These are phyloP conservation scores for Zoanthus gigantus DNA, from an alignment of 92 coral and sea anemone genomes.

Conservation along the genomic window DNA sequence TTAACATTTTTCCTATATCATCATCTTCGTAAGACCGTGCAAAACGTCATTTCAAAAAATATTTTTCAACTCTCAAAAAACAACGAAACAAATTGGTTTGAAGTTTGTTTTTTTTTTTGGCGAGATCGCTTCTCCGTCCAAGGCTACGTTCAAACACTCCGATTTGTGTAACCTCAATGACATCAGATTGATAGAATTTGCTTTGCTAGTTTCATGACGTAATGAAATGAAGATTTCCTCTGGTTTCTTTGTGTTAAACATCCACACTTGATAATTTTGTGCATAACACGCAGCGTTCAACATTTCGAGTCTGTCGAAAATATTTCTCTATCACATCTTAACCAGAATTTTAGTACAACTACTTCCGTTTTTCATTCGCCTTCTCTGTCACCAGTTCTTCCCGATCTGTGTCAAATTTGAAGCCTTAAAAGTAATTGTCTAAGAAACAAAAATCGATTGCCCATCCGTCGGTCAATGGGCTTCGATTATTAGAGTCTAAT, in stretches of 20 bases:
- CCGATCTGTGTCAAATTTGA: slow-evolving; percentile 18
- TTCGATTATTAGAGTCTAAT: slow-evolving; percentile 16
- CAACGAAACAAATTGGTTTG: not conserved
- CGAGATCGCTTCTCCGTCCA: not conserved
- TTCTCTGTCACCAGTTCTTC: slow-evolving; percentile 31
- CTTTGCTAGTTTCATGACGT: slow-evolving; percentile 40
- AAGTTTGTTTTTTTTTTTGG: not conserved
- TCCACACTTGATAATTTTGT: slow-evolving; percentile 49
- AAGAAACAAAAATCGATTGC: slow-evolving; percentile 2
- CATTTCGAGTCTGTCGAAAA: not conserved
- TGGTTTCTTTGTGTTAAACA: slow-evolving; percentile 33
- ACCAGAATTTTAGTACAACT: not conserved
- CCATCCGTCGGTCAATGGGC: slow-evolving; percentile 2
- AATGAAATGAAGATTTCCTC: slow-evolving; percentile 44
- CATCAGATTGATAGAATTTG: slow-evolving; percentile 49
- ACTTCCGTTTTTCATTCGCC: not conserved
- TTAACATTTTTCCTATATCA: not conserved
- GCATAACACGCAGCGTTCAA: slow-evolving; percentile 54
- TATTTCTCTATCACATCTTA: not conserved
- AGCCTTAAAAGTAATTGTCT: slow-evolving; percentile 8
- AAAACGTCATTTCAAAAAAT: not conserved
- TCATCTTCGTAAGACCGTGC: not conserved
- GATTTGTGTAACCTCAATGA: slow-evolving; percentile 27
- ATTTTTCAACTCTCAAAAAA: not conserved
- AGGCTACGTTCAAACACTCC: slow-evolving; percentile 10